A percentile compares a stretch with the other conserved stretches of the same genome.
These are phyloP conservation scores for Nothocercus julius DNA, from an alignment of 2,113 vertebrate genomes.

Conservation along the genomic window DNA sequence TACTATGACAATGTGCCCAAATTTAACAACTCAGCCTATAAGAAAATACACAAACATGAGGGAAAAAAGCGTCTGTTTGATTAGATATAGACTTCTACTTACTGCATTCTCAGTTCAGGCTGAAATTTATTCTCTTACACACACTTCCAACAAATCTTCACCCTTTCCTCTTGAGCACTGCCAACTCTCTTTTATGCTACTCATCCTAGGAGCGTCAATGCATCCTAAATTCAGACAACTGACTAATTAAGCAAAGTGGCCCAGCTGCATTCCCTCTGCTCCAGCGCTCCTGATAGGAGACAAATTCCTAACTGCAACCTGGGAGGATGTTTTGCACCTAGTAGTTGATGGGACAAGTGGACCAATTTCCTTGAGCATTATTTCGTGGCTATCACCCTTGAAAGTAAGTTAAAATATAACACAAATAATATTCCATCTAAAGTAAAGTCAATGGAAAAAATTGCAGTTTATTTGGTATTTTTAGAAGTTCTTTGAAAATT, in stretches of 20 bases:
- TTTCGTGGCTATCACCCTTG: background rate
- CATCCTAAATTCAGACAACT: constrained; percentile 35
- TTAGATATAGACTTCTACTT: background rate
- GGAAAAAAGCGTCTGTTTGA: background rate
- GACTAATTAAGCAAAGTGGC: constrained; percentile 53
- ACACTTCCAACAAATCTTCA: background rate
- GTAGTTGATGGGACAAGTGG: background rate
- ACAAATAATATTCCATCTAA: background rate
- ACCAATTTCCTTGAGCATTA: background rate
- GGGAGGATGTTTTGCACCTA: background rate
- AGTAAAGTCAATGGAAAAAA: background rate
- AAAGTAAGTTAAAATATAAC: background rate
- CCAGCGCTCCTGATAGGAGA: constrained; percentile 1
- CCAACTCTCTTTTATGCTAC: constrained; percentile 35
- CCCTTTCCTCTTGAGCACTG: background rate
- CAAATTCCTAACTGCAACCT: background rate
- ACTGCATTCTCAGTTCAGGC: background rate
- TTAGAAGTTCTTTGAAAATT: background rate
- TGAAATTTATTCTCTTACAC: background rate
- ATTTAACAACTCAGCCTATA: background rate
- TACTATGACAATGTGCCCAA: background rate
- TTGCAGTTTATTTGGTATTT: background rate
- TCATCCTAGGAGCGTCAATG: background rate
- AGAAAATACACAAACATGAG: background rate
- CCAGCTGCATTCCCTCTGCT: constrained; percentile 52